phyloP scores from a whole-genome alignment of 2,113 vertebrate genomes.

The Salvelinus fontinalis region DNA sequence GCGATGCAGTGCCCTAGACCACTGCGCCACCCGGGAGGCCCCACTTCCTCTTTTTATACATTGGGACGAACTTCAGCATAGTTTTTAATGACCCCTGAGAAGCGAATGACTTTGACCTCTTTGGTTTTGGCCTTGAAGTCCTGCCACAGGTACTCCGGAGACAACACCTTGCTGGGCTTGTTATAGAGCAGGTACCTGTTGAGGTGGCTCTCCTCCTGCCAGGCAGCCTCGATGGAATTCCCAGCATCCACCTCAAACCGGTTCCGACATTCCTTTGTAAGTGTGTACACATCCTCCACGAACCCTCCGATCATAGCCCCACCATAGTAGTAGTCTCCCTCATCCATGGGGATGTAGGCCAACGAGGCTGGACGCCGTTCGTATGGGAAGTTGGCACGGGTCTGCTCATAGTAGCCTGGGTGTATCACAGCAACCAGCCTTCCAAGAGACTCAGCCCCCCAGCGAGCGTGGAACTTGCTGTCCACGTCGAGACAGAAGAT shows the following conservation, averaged over 20 bases:
- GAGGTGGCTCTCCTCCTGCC: conserved; percentile 8
- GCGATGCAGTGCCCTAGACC: too few species aligned
- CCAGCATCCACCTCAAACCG: not conserved
- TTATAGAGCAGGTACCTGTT: conserved; percentile 66
- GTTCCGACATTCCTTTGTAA: not conserved
- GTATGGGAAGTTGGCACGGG: conserved; percentile 42
- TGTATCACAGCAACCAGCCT: conserved; percentile 65
- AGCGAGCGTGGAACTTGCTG: conserved; percentile 54
- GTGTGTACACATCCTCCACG: not conserved
- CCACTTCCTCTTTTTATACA: not conserved
- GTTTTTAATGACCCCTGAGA: conserved; percentile 68
- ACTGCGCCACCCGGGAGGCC: too few species aligned
- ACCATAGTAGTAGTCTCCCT: conserved; percentile 9
- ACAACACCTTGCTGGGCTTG: conserved; percentile 78
- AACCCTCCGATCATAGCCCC: not conserved
- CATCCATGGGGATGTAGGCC: conserved; percentile 47
- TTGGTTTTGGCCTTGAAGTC: conserved; percentile 58
- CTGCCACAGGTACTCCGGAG: conserved; percentile 79
- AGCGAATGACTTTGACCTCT: conserved; percentile 62
- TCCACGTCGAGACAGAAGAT: conserved; percentile 70
- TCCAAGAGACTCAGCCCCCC: conserved; percentile 69
- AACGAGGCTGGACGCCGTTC: conserved; percentile 60
- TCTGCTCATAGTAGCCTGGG: conserved; percentile 50
- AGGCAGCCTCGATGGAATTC: not conserved
- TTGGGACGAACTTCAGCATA: conserved; percentile 39